Evolutionary conservation across 2,888 invertebrate species (phyloP).

Genomic region (Hypsopygia costalis): DNA sequence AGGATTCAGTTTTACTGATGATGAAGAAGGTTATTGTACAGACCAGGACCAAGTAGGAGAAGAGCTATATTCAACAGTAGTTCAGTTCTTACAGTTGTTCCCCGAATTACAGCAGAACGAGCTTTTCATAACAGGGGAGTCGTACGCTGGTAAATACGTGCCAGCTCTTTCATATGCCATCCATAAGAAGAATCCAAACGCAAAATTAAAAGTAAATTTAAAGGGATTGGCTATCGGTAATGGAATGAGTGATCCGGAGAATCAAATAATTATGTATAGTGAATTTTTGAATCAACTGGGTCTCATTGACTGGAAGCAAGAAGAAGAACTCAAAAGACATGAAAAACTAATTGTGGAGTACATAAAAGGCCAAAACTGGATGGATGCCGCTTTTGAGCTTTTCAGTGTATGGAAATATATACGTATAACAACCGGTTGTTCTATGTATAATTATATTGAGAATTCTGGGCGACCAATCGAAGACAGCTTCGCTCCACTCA

Average conservation of each 20-base stretch:
- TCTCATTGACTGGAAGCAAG: too few relatives aligned
- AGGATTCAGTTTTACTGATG: conserved; percentile 74
- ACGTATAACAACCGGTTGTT: too few relatives aligned
- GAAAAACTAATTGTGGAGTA: background rate
- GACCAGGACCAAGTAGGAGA: too few relatives aligned
- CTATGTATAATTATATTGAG: too few relatives aligned
- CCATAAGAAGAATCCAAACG: too few relatives aligned
- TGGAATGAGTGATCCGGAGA: too few relatives aligned
- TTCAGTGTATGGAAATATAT: too few relatives aligned
- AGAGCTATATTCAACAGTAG: too few relatives aligned
- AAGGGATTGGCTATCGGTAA: background rate
- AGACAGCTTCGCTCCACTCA: background rate
- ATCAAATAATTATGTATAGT: background rate
- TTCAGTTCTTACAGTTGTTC: conserved; percentile 79
- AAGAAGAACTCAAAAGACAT: background rate
- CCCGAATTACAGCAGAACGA: conserved; percentile 59
- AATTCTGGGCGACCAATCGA: too few relatives aligned
- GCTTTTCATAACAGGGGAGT: conserved; percentile 80
- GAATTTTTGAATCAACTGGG: background rate
- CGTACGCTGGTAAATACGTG: too few relatives aligned
- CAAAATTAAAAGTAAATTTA: background rate
- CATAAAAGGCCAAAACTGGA: background rate
- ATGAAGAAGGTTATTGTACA: too few relatives aligned
- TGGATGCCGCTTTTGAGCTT: too few relatives aligned
- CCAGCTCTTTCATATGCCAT: conserved; percentile 59